These are phyloP conservation scores for Hirudinaria manillensis DNA, from an alignment of 2,888 invertebrate genomes.

Conservation along the genomic window DNA sequence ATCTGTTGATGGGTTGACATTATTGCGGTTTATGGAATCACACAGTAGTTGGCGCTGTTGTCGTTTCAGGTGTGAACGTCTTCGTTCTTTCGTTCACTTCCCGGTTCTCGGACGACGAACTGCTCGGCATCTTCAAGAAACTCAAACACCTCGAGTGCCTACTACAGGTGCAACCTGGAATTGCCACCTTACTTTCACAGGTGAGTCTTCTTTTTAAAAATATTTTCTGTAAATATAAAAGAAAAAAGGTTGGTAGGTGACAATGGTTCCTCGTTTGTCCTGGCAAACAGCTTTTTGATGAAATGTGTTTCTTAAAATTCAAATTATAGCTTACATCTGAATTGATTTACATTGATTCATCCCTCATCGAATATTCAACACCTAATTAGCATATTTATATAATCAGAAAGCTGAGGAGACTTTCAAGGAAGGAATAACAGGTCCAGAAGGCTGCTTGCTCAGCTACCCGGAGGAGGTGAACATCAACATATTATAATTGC, in stretches of 20 bases:
- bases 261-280: no score
- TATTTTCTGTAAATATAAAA: neutral
- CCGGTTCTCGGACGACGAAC: neutral
- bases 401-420: constrained; percentile 74
- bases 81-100: neutral
- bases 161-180: constrained; percentile 10
- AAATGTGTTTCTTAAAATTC: no score
- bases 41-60: neutral
- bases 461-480: constrained; percentile 82
- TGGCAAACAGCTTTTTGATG: no score
- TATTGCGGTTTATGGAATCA: no score
- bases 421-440: constrained; percentile 76
- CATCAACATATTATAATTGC: constrained; percentile 9
- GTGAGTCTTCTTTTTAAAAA: neutral
- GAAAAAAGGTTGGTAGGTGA: no score
- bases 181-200: neutral
- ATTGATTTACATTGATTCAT: no score
- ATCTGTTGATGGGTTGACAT: no score
- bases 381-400: neutral
- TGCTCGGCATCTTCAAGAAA: neutral
- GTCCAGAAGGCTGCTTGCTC: constrained; percentile 88
- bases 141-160: constrained; percentile 17
- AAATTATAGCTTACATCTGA: no score
- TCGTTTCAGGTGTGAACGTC: constrained; percentile 15
- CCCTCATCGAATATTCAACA: no score